Base-by-base conservation (phyloP, 2,888 invertebrate genomes). In the Pteria penguin region DNA sequence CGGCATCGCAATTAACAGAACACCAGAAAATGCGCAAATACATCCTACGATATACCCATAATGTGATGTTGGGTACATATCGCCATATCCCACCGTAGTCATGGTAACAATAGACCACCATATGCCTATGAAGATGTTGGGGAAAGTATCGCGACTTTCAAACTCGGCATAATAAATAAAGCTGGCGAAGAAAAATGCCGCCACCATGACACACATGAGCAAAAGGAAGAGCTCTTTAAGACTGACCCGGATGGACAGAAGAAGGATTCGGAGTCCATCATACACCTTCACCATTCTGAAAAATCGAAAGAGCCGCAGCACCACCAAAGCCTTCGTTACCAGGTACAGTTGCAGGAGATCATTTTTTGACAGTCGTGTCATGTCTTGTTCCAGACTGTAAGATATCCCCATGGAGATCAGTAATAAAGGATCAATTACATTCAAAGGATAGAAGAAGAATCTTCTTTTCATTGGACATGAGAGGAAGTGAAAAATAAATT, bases 81-180 rank as follows among this genome's bases (percentile, higher is more conserved):
- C 88, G 0, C 87, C 88, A 78, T 88, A 88, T 2, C 89, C 89
- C 4, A 89, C 87, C 0, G 89, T 88, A 29, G 89, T 88, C 83
- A 89, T 84, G 36, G 89, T 89, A 57, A 88, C 80, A n/a, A 88
- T 77, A 1, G 88, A 85, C 88, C 89, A 89, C 89, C 89, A 89
- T 4, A 89, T 82, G 27, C 81, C 81, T 4, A 81, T 76, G 11
- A 87, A 86, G 4, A 89, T 83, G 61, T 83, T 84, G 2, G 75
- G 70, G 66, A 88, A 87, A 11, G 72, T 76, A 24, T 80, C 74
- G 0, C 78, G 66, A 14, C 77, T 72, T 11, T 31, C 72, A 60
- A 82, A 84, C 66, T 89, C 87, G 2, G 86, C 87, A 45, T 87
- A 84, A 81, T 84, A 88, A 22, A 89, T 82, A 14, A 90, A 75